Base-by-base conservation (phyloP, 2,113 vertebrate genomes). In the Prinia subflava region DNA sequence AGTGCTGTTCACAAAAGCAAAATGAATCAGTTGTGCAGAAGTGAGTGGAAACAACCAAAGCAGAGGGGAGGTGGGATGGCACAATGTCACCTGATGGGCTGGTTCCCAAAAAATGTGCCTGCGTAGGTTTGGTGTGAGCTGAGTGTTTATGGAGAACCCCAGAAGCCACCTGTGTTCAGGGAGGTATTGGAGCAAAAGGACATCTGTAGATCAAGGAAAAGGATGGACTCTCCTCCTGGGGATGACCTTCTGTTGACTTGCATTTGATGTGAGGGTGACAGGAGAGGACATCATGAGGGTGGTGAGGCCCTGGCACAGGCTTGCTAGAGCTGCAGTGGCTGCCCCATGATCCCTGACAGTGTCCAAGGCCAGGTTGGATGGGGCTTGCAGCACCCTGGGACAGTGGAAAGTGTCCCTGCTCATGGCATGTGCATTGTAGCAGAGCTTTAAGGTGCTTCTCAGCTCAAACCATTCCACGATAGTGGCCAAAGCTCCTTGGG, bases 1-100 rank as follows among this genome's bases (percentile, higher is more conserved):
- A 44, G 49, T 53, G 62, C 78, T 94, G 62, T 33, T 87, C 68
- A 79, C 85, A 87, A 39, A 85, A 65, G 79, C 57, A 21, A 42
- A 62, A 23, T 35, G 22, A 79, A 42, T 82, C 46, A 15, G 46
- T 69, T 56, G 44, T 82, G 87, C 52, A 65, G 14, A 63, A 63
- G 62, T 55, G 62, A 53, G 63, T 70, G 76, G 77, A 53, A 46
- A 42, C 24, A 11, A 31, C 7, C 9, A 2, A 41, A 73, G 80
- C 42, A 37, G 46, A 39, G 59, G 24, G 24, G 13, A 39, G 57
- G 11, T 80, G 59, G 41, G 31, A 18, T 11, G 18, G 39, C 4
- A 25, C 13, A 13, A 1, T 0, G 1, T 24, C 22, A 22, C 57
- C 10, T 25, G 12, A 10, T 7, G 39, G 47, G 19, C 68, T 42